Evolutionary conservation across 1,140 invertebrate genomes (phyloP).

Genomic region (Pogonognathellus flavescens): DNA sequence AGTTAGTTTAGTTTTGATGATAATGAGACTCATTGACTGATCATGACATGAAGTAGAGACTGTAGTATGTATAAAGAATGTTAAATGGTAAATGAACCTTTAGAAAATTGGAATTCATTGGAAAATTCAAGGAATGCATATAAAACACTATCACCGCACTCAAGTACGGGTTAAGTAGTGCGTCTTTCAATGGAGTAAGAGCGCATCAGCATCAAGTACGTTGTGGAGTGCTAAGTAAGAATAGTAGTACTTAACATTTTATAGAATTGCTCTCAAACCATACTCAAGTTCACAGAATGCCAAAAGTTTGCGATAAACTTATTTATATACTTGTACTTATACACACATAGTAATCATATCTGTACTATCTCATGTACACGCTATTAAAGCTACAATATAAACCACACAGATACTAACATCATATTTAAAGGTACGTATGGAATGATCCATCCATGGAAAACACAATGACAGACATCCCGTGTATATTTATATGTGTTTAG

Average conservation of each 20-base stretch:
- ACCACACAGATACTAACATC: too few species aligned
- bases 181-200: constrained; percentile 22
- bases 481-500: too few species aligned
- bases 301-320: constrained; percentile 16
- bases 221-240: constrained; percentile 26
- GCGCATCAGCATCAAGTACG: constrained; percentile 42
- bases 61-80: too few species aligned
- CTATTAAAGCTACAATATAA: too few species aligned
- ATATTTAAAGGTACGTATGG: too few species aligned
- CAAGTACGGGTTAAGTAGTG: constrained; percentile 25
- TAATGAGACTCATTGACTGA: too few species aligned
- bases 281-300: not conserved
- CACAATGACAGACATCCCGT: too few species aligned
- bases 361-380: not conserved
- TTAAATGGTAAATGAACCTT: constrained; percentile 1
- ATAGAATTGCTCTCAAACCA: constrained; percentile 38
- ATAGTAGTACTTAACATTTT: constrained; percentile 10
- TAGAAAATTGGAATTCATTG: constrained; percentile 6
- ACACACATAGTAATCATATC: too few species aligned
- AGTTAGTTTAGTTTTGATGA: too few species aligned
- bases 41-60: too few species aligned
- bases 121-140: constrained; percentile 20
- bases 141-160: constrained; percentile 18
- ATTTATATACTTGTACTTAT: not conserved
- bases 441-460: too few species aligned